Conservation (phyloP, 2,797 vertebrate species). For the Myiotriccus ornatus region DNA sequence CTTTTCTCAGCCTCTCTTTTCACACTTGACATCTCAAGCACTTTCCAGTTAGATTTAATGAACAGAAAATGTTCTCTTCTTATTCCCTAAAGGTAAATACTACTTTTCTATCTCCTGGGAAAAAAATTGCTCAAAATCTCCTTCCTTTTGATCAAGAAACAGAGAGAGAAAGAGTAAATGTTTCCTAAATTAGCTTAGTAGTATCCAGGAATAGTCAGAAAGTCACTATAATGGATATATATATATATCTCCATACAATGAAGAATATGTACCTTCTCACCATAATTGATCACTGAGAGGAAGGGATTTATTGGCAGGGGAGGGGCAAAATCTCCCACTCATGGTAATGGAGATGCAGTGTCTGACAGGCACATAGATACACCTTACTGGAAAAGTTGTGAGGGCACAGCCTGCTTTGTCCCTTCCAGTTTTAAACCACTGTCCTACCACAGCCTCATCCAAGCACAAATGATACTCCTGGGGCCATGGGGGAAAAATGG, state of each 20-base stretch:
- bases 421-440: not conserved
- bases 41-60: constrained; percentile 19
- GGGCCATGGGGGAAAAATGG: fast-evolving
- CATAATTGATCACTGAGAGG: not conserved
- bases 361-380: fast-evolving
- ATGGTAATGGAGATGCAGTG: fast-evolving
- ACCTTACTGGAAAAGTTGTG: not conserved
- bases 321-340: not conserved
- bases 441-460: not conserved
- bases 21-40: not conserved
- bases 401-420: not conserved
- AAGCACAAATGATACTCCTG: fast-evolving
- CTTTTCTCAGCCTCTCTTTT: not conserved
- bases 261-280: not conserved
- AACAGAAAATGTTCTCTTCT: not conserved
- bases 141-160: not conserved
- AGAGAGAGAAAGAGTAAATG: not conserved
- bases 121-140: not conserved
- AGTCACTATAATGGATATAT: not conserved
- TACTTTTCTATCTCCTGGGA: not conserved
- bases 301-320: not conserved
- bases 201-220: not conserved
- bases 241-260: not conserved
- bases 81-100: constrained; percentile 16
- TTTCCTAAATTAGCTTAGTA: not conserved